Conservation (phyloP, 2,797 vertebrate genomes). For the Astyanax mexicanus region DNA sequence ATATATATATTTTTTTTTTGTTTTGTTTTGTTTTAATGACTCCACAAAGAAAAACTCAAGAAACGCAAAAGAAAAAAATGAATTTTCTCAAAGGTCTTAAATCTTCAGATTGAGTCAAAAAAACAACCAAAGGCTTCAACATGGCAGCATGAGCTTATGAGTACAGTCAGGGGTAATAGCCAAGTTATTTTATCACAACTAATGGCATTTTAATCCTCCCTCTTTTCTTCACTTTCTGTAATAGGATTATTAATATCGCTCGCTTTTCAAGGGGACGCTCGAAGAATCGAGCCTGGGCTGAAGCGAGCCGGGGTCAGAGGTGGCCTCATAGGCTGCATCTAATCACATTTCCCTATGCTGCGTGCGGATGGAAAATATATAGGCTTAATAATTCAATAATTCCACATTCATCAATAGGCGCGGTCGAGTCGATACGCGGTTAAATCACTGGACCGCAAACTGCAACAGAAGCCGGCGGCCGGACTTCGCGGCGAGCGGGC, state of each 20-base stretch:
- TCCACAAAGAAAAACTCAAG: too few species aligned
- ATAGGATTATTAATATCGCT: conserved; percentile 66
- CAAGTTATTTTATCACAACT: conserved; percentile 62
- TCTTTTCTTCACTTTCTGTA: conserved; percentile 61
- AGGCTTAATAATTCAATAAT: conserved; percentile 47
- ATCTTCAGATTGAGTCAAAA: background rate
- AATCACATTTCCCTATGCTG: conserved; percentile 25
- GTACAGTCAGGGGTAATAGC: conserved; percentile 12
- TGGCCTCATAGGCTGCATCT: conserved; percentile 21
- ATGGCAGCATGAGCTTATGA: background rate
- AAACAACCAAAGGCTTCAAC: background rate
- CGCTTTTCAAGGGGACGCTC: conserved; percentile 57
- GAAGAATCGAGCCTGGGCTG: conserved; percentile 45
- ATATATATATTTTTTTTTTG: too few species aligned
- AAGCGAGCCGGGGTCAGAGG: conserved; percentile 49
- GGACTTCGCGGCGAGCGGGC: conserved; percentile 22
- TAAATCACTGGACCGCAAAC: conserved; percentile 20
- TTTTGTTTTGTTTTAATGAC: too few species aligned
- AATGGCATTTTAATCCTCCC: conserved; percentile 66
- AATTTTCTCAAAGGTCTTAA: conserved; percentile 16
- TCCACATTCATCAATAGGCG: conserved; percentile 40
- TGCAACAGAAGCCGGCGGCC: conserved; percentile 14
- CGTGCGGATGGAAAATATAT: conserved; percentile 43
- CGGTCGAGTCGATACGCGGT: conserved; percentile 31
- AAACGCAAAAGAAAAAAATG: too few species aligned